phyloP scores from a whole-genome alignment of 2,888 invertebrate species.

The Halictus ligatus region DNA sequence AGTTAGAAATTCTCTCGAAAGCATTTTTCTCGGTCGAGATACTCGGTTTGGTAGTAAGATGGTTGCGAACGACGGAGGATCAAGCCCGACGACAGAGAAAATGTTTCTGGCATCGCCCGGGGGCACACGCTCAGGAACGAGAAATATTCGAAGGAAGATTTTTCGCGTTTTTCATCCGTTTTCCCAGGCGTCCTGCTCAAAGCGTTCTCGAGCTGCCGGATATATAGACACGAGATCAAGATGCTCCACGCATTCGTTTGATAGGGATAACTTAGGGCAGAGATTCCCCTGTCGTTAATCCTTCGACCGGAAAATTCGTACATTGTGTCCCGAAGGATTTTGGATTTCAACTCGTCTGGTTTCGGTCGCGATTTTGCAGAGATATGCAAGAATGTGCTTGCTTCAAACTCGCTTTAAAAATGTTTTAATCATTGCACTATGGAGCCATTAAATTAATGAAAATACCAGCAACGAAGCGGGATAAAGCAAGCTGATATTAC shows the following conservation, averaged over 20 bases:
- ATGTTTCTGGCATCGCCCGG: background rate
- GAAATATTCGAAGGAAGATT: background rate
- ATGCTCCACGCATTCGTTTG: background rate
- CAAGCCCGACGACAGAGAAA: conserved; percentile 1
- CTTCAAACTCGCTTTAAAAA: no score
- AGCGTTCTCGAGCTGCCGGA: background rate
- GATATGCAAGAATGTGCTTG: no score
- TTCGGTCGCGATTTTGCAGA: background rate
- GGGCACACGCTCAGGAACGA: conserved; percentile 8
- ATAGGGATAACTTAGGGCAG: background rate
- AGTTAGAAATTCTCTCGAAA: background rate
- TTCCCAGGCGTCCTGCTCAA: background rate
- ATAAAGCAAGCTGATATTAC: background rate
- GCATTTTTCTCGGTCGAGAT: background rate
- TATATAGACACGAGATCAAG: background rate
- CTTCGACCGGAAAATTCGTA: background rate
- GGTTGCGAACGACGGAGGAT: background rate
- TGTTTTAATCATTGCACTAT: no score
- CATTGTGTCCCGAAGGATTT: background rate
- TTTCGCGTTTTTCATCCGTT: background rate
- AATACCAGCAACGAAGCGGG: background rate
- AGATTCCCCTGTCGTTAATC: conserved; percentile 6
- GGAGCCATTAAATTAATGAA: background rate
- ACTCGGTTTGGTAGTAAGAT: background rate
- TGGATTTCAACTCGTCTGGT: background rate